Conservation (phyloP, 2,113 vertebrate genomes). For the Phalacrocorax brasilianus region DNA sequence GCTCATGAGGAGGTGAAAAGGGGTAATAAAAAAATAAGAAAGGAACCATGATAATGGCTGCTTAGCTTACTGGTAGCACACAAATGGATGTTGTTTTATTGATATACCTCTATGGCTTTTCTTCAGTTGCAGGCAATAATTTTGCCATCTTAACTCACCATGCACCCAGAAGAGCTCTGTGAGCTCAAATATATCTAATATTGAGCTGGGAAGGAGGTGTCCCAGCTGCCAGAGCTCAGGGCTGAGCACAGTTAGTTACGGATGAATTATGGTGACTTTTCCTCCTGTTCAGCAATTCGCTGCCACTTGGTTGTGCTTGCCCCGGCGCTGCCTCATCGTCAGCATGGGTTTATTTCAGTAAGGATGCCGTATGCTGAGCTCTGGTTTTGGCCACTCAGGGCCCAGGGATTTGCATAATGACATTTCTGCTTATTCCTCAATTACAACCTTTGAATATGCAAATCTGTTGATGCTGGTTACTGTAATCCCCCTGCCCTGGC, state of each 20-base stretch:
- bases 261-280: neutral
- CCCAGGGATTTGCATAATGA: constrained; percentile 21
- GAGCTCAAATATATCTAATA: neutral
- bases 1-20: neutral
- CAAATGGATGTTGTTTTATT: neutral
- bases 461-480: neutral
- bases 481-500: neutral
- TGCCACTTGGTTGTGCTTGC: neutral
- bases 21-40: neutral
- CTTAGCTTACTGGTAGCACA: neutral
- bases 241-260: neutral
- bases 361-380: neutral
- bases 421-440: constrained; percentile 17
- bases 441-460: neutral
- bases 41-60: neutral
- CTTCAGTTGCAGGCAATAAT: constrained; percentile 28
- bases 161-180: neutral
- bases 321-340: fast-evolving
- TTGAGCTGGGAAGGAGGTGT: neutral
- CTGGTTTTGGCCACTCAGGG: neutral
- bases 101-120: constrained; percentile 11
- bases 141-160: neutral
- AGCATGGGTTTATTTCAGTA: neutral
- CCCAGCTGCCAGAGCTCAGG: neutral
- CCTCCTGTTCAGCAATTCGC: neutral